Evolutionary conservation across 2,888 invertebrate genomes (phyloP).

Genomic region (Parnassius mnemosyne): DNA sequence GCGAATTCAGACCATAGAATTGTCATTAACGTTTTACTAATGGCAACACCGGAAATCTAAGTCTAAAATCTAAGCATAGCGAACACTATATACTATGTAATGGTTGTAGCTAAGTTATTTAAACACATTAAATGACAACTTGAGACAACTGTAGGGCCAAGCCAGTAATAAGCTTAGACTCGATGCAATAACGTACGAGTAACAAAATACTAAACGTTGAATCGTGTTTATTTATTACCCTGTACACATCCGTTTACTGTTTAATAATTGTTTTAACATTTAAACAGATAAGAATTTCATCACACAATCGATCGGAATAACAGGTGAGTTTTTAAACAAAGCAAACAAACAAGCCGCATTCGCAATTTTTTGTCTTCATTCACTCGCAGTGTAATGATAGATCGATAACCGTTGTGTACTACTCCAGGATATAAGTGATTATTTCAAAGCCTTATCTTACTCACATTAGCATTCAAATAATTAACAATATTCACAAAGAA

Average conservation of each 20-base stretch:
- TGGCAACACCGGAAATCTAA: no score
- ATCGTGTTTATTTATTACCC: conserved; percentile 1
- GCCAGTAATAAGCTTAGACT: no score
- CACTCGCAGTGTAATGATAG: conserved; percentile 32
- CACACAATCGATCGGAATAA: conserved; percentile 23
- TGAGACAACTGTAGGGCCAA: no score
- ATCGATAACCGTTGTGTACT: conserved; percentile 14
- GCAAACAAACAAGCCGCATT: conserved; percentile 69
- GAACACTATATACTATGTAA: no score
- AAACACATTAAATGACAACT: no score
- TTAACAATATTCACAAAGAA: conserved; percentile 22
- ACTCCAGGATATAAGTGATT: conserved; percentile 3
- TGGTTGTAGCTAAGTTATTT: no score
- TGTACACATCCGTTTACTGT: conserved; percentile 9
- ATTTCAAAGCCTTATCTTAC: conserved; percentile 5
- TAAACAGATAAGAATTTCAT: conserved; percentile 22
- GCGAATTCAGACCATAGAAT: no score
- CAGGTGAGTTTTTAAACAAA: conserved; percentile 28
- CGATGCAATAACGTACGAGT: no score
- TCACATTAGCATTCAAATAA: conserved; percentile 13
- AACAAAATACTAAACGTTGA: no score
- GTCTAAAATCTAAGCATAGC: no score
- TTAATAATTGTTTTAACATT: conserved; percentile 13
- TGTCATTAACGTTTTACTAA: no score
- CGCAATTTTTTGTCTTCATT: conserved; percentile 45